Evolutionary conservation across 2,113 vertebrate species (phyloP).

Genomic region (Aythya baeri): DNA sequence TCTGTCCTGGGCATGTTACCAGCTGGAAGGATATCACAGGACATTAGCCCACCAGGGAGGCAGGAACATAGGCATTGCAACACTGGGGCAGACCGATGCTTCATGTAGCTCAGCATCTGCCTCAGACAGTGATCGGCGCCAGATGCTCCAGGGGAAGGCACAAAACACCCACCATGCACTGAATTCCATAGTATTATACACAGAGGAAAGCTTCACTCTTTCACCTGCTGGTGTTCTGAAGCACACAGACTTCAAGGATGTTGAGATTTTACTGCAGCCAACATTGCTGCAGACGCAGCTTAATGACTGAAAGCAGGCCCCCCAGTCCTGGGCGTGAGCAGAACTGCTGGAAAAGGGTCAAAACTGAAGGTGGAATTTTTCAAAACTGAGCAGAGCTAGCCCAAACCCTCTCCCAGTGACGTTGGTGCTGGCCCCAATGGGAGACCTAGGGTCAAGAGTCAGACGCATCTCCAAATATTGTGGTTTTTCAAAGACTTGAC

Average conservation of each 20-base stretch:
- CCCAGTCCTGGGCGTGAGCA: neutral
- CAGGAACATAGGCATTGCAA: neutral
- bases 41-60: neutral
- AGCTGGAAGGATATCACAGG: conserved; percentile 60
- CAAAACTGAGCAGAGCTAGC: neutral
- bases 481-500: neutral
- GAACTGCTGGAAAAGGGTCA: neutral
- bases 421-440: accelerated
- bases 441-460: neutral
- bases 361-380: neutral
- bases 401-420: neutral
- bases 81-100: neutral
- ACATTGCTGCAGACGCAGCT: accelerated
- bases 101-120: neutral
- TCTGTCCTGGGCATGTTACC: conserved; percentile 45
- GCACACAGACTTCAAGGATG: neutral
- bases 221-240: neutral
- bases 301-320: neutral
- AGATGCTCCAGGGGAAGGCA: neutral
- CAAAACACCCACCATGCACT: neutral
- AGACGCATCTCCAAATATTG: neutral
- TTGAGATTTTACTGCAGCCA: neutral
- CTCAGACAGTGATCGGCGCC: neutral
- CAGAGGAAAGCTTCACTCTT: neutral
- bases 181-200: accelerated